Percentiles rank a stretch among this genome's conserved stretches.
Conservation (phyloP, 2,888 invertebrate genomes). For the Theodoxus fluviatilis region DNA sequence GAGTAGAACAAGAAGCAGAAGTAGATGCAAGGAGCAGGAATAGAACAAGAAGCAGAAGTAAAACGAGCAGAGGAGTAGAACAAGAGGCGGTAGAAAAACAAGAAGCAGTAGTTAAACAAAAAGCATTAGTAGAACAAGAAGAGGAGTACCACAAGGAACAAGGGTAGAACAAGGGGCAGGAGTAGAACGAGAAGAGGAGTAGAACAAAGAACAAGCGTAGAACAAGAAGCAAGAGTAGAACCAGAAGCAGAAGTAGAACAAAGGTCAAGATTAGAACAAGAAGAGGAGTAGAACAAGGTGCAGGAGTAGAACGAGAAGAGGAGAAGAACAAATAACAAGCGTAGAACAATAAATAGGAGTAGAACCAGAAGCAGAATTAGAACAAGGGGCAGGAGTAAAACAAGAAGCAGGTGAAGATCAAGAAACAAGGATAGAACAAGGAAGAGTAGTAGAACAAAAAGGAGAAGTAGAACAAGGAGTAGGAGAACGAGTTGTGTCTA, state of each 20-base stretch:
- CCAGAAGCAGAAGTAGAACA: neutral
- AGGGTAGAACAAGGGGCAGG: neutral
- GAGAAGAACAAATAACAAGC: slow-evolving; percentile 11
- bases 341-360: slow-evolving; percentile 1
- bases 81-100: neutral
- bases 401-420: neutral
- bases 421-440: slow-evolving; percentile 19
- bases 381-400: slow-evolving; percentile 20
- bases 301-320: slow-evolving; percentile 5
- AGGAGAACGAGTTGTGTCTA: too few relatives aligned
- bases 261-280: neutral
- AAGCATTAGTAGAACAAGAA: neutral
- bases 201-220: too few relatives aligned
- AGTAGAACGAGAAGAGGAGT: neutral
- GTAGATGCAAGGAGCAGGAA: neutral
- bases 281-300: slow-evolving; percentile 14
- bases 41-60: neutral
- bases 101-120: neutral
- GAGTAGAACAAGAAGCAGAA: neutral
- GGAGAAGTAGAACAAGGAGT: neutral
- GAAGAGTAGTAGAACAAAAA: neutral
- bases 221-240: too few relatives aligned
- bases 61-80: slow-evolving; percentile 1
- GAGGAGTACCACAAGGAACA: slow-evolving; percentile 9
- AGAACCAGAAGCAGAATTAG: slow-evolving; percentile 14